Evolutionary conservation across 37 sponge, comb jelly and placozoan species (phyloP), one percentile per base, ranked within the genome.

Genomic region (Crambe crambe): DNA sequence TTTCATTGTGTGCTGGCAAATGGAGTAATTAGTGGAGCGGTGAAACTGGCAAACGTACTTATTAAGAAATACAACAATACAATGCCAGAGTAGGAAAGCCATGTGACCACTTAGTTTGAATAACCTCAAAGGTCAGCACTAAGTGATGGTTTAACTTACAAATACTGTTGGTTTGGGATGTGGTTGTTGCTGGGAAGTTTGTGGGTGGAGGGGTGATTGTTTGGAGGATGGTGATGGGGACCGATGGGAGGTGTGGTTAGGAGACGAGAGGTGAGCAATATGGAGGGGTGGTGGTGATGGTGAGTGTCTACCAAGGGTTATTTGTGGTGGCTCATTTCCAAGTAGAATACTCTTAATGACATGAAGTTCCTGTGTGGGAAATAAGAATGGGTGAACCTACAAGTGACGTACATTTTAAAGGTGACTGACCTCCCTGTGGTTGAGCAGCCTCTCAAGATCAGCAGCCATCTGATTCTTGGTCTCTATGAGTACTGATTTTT

Each of bases 361-460:
- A 41, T 66, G 54, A 37, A 87, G 22, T 31, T 87, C 87, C 87
- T 87, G 39, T 21, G 57, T 32, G 57, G 15, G 1, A 40, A 12
- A 43, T 20, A 73, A 73, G 20, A 43, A n/a, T n/a, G n/a, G n/a
- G n/a, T n/a, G n/a, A n/a, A 70, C 30, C 36, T 35, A 36, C 42
- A 35, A 35, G 10, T 37, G 39, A 70, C 18, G 17, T 36, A 17
- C 42, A 54, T 54, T 10, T 54, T 54, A 54, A 20, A 10, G 10
- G 23, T 31, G 0, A 21, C 69, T 71, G 56, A 93, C 93, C 72
- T 93, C 90, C 64, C 80, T 77, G 66, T 93, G 93, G 20, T 31
- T 60, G 40, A 93, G 83, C 30, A 93, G 76, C 59, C 62, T 88
- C 80, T 93, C 93, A 39, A 93, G 68, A 56, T 93, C 93, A n/a